Percentiles rank a stretch among this genome's conserved stretches.
These are phyloP conservation scores for Steinernema khuongi DNA, from an alignment of 1,140 invertebrate species.

Conservation along the genomic window DNA sequence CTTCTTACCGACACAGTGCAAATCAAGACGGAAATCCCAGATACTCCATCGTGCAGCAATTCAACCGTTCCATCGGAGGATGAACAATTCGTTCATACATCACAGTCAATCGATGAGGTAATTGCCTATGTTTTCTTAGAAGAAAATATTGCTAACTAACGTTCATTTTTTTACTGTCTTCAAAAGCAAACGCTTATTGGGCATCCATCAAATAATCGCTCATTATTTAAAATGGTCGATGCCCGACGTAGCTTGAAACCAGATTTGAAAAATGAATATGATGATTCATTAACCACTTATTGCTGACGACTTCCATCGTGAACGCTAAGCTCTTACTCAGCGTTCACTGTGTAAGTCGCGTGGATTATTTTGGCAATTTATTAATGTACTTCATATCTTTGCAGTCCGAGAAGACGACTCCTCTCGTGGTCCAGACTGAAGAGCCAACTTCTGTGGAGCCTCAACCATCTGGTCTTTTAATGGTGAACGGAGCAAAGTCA, in stretches of 20 bases:
- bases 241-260: no score
- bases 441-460: not conserved
- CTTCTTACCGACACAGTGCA: not conserved
- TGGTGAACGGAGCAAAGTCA: not conserved
- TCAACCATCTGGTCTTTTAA: not conserved
- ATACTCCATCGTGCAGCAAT: not conserved
- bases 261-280: no score
- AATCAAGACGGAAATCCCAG: not conserved
- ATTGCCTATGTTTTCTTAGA: no score
- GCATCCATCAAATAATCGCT: no score
- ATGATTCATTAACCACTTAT: no score
- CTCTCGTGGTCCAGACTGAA: not conserved
- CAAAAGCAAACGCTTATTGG: no score
- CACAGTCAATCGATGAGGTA: no score
- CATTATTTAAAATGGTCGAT: no score
- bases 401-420: not conserved
- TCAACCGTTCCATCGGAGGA: no score
- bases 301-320: not conserved
- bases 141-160: no score
- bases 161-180: no score
- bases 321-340: not conserved
- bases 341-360: not conserved
- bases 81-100: no score
- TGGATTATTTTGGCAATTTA: not conserved
- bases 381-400: not conserved